These are phyloP conservation scores for Chloebia gouldiae DNA, from an alignment of 2,113 vertebrate species.

Conservation along the genomic window DNA sequence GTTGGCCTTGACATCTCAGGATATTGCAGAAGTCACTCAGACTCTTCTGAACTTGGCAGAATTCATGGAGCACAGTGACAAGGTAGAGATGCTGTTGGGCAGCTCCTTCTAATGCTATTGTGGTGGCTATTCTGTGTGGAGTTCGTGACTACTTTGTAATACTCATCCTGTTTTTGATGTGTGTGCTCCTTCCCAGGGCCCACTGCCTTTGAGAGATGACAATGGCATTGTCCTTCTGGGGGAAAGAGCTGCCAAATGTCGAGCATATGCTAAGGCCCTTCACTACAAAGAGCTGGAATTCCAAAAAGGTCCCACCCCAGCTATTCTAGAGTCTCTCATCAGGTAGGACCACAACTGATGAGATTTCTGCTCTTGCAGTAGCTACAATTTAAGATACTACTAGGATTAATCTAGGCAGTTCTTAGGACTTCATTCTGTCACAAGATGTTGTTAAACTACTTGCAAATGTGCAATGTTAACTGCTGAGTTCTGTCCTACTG, in stretches of 20 bases:
- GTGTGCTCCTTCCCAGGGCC: constrained; percentile 78
- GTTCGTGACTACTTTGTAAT: neutral
- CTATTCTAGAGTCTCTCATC: constrained; percentile 97
- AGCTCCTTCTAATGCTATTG: neutral
- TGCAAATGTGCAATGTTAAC: neutral
- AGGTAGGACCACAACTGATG: constrained; percentile 79
- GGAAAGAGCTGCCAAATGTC: constrained; percentile 94
- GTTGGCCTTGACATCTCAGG: constrained; percentile 93
- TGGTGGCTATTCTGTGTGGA: neutral
- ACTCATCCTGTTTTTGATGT: neutral
- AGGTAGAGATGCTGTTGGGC: constrained; percentile 74
- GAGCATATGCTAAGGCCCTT: constrained; percentile 95
- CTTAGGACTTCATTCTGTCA: neutral
- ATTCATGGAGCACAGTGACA: constrained; percentile 99
- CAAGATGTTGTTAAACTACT: neutral
- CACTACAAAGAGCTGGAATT: constrained; percentile 99
- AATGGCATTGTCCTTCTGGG: constrained; percentile 96
- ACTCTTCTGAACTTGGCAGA: constrained; percentile 96
- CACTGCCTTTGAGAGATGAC: constrained; percentile 92
- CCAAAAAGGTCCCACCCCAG: constrained; percentile 92
- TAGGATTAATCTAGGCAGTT: neutral
- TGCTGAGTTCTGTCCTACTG: neutral
- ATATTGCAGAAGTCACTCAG: constrained; percentile 98
- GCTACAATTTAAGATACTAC: neutral
- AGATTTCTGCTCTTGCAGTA: neutral